Evolutionary conservation across 2,113 vertebrate genomes (phyloP).

Genomic region (Prionailurus viverrinus): DNA sequence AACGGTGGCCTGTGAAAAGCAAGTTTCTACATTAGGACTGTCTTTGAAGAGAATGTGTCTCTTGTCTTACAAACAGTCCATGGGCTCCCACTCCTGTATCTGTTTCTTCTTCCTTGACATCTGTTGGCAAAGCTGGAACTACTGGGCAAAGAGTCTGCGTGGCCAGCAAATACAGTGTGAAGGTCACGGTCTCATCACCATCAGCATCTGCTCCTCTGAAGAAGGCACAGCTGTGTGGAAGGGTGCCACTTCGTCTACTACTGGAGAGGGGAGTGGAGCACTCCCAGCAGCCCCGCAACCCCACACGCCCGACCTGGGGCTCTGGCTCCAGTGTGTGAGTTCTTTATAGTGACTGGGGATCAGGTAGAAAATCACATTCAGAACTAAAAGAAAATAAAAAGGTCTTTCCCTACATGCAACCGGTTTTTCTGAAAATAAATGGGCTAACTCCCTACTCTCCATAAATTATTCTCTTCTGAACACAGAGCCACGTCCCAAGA

Average conservation of each 20-base stretch:
- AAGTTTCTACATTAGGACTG: neutral
- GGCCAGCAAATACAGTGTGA: neutral
- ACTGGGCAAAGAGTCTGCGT: neutral
- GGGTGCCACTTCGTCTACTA: fast-evolving
- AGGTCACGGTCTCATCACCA: neutral
- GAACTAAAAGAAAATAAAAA: neutral
- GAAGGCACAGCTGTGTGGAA: neutral
- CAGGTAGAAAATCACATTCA: neutral
- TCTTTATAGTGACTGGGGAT: neutral
- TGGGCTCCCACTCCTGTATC: neutral
- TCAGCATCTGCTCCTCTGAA: neutral
- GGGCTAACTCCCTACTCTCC: neutral
- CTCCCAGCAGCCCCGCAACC: neutral
- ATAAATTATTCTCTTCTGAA: conserved; percentile 43
- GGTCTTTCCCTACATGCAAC: conserved; percentile 29
- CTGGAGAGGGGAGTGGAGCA: neutral
- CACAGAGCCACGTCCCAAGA: neutral
- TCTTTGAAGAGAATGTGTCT: conserved; percentile 4
- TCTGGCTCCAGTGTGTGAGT: neutral
- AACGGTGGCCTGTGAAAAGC: neutral
- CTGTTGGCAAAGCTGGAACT: conserved; percentile 16
- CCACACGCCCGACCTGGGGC: fast-evolving
- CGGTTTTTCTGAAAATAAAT: conserved; percentile 62
- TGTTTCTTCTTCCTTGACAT: conserved; percentile 33
- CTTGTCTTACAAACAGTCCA: conserved; percentile 36